Base-by-base conservation (phyloP, 2,888 invertebrate genomes). In the Colletes collaris region DNA sequence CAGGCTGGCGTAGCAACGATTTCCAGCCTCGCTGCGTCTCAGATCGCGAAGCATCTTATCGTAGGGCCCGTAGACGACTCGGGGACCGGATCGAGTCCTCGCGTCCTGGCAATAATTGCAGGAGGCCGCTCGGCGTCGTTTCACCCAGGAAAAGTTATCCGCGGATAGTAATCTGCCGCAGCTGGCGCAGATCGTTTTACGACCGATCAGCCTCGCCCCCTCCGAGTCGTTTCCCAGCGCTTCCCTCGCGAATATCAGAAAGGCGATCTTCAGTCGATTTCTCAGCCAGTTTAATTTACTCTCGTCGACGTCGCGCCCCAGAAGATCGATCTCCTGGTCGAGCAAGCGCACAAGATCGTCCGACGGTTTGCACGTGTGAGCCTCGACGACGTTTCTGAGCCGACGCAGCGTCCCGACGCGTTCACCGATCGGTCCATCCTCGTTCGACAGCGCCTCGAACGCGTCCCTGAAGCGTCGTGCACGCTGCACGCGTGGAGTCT, bases 401-500 rank as follows among this genome's bases (percentile, higher is more conserved):
- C 95, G 95, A 0, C 95, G 93, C 11, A 98, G 93, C 0, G 96
- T 94, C 87, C 96, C 95, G 73, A 97, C 93, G 55, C 97, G 94
- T 84, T 96, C 95, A 82, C 95, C 95, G 27, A 94, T 94, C 0
- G 94, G 93, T 79, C 95, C 90, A 84, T 95, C 94, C 35, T 94
- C 93, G 63, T 94, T 94, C 4, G 67, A 49, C 83, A 98, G 94
- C 69, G 95, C 94, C 86, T 95, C 94, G 91, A 97, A 97, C 19
- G 97, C 93, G 86, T 96, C 95, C 71, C 95, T 95, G 65, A 97
- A 94, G 88, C 96, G 96, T 68, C 96, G 95, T 8, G 97, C 97
- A 86, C 96, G 95, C 89, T 97, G 97, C 27, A 96, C 96, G 90
- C 96, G 96, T 55, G 97, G 91, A 0, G 98, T 96, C 84, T 98